phyloP scores from a whole-genome alignment of 2,113 vertebrate genomes.

The Leptodactylus fuscus region DNA sequence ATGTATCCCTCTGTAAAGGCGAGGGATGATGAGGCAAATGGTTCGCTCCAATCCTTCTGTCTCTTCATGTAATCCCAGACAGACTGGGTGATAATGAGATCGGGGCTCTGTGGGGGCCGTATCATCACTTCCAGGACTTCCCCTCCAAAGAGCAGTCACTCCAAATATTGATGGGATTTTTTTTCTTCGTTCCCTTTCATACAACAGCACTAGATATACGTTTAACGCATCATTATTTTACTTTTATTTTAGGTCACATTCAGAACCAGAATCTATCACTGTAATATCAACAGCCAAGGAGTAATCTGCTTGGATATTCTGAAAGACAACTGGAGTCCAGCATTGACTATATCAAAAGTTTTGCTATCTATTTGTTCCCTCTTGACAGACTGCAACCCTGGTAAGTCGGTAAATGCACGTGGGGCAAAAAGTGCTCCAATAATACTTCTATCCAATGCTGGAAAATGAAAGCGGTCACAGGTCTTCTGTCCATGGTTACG shows the following conservation, averaged over 20 bases:
- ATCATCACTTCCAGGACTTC: too few species aligned
- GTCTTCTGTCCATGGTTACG: neutral
- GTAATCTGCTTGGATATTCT: conserved; percentile 94
- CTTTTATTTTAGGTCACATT: conserved; percentile 82
- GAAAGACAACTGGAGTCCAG: conserved; percentile 94
- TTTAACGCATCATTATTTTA: neutral
- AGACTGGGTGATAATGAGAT: too few species aligned
- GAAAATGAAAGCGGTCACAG: neutral
- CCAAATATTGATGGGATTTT: too few species aligned
- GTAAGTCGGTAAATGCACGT: conserved; percentile 73
- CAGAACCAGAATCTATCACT: conserved; percentile 92
- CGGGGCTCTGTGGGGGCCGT: too few species aligned
- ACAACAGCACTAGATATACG: too few species aligned
- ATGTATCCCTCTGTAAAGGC: too few species aligned
- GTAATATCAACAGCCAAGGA: conserved; percentile 95
- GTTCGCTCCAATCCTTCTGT: too few species aligned
- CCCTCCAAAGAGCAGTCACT: too few species aligned
- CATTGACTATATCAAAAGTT: conserved; percentile 93
- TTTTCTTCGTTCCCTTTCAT: too few species aligned
- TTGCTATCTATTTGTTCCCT: conserved; percentile 93
- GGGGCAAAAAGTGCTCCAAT: neutral
- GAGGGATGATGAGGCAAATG: too few species aligned
- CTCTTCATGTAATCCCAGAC: too few species aligned
- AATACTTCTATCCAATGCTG: neutral
- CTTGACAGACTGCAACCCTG: conserved; percentile 92